Evolutionary conservation across 2,888 invertebrate species (phyloP), one percentile per base, ranked within the genome.

Genomic region (Hybos culiciformis): DNA sequence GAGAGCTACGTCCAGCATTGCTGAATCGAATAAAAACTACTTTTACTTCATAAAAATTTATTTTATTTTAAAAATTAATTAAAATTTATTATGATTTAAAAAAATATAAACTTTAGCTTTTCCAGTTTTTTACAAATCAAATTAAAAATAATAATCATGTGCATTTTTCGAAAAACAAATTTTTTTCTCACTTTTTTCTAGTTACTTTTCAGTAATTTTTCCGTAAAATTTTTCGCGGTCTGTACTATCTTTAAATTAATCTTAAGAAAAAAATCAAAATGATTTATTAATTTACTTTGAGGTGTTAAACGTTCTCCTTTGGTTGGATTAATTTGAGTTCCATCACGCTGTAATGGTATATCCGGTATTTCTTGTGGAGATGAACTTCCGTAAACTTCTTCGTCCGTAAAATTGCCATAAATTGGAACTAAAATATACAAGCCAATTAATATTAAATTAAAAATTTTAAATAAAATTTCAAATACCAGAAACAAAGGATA

Each of bases 401-500:
- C 74, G 53, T 78, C 77, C 45, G 75, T 75, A 57, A 73, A 73
- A 67, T 79, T 79, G 50, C 74, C 74, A 44, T 63, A 62, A 45
- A 73, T 70, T 54, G 73, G 70, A 59, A 70, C 78, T 74, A 70
- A 53, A 48, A 47, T 46, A 47, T 43, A 33, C 23, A 37, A 38
- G n/a, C n/a, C n/a, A n/a, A 14, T 17, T 20, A 8, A 9, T 15
- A 36, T 11, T 20, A 36, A 20, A 36, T 2, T 20, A 36, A 32
- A 14, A 32, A 32, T 4, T 32, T 37, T 37, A 12, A 23, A 12
- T 18, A 15, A 38, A 17, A 32, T 34, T n/a, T n/a, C n/a, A n/a
- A 58, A 63, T 67, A 86, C 86, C 78, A 54, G 86, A 86, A 56
- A 78, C 76, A 62, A 90, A 88, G 54, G 80, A 76, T 50, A 88